A percentile compares a stretch with the other conserved stretches of the same genome.
Conservation (phyloP, 2,888 invertebrate species). For the Gortyna flavago region DNA sequence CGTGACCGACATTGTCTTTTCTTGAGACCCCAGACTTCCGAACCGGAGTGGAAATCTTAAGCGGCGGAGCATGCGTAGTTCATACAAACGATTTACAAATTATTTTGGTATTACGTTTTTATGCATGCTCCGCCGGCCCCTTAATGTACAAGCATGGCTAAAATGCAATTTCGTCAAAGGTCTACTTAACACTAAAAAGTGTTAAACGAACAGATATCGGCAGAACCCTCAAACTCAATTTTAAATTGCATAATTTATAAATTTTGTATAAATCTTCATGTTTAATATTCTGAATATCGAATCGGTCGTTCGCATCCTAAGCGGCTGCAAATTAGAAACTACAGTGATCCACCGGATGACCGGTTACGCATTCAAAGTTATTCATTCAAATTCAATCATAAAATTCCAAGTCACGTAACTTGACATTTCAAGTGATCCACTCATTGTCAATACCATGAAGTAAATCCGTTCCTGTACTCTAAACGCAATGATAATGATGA, state of each 20-base stretch:
- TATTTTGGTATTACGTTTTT: too few relatives aligned
- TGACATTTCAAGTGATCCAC: conserved; percentile 56
- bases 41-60: conserved; percentile 43
- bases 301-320: conserved; percentile 69
- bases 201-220: neutral
- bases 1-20: conserved; percentile 72
- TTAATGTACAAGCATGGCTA: conserved; percentile 15
- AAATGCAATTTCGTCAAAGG: neutral
- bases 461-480: conserved; percentile 10
- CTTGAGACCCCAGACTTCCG: conserved; percentile 69
- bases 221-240: neutral
- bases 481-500: neutral
- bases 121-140: too few relatives aligned
- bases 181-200: neutral
- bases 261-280: conserved; percentile 21
- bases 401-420: conserved; percentile 82
- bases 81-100: too few relatives aligned
- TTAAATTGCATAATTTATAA: conserved; percentile 16
- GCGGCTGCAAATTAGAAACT: conserved; percentile 74
- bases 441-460: conserved; percentile 43
- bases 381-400: conserved; percentile 79
- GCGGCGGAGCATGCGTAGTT: too few relatives aligned
- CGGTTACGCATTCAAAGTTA: conserved; percentile 72
- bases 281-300: conserved; percentile 67
- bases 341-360: conserved; percentile 73